Evolutionary conservation across 2,113 vertebrate species (phyloP).

Genomic region (Campylomormyrus tamandua): DNA sequence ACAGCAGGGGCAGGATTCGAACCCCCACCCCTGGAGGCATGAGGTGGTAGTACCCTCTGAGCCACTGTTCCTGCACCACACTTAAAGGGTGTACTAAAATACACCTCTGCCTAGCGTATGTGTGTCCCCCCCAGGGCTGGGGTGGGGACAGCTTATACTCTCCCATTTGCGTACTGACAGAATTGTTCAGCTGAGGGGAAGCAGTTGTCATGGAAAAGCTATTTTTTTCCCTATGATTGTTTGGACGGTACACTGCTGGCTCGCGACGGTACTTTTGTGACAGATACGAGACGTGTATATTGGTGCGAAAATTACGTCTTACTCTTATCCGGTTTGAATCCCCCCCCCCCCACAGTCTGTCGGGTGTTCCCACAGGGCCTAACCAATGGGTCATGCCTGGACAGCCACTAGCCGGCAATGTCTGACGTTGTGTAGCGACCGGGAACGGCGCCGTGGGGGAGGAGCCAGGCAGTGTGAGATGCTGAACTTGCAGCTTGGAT

Average conservation of each 20-base stretch:
- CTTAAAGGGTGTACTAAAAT: not conserved
- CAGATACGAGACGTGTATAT: not conserved
- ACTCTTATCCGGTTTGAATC: not conserved
- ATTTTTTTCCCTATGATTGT: not conserved
- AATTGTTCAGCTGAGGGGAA: not conserved
- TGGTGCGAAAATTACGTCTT: not conserved
- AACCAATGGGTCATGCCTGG: not conserved
- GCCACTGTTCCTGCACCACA: not conserved
- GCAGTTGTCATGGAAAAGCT: not conserved
- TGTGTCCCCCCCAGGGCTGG: not conserved
- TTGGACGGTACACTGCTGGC: not conserved
- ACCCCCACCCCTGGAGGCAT: not conserved
- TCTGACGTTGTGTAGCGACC: not conserved
- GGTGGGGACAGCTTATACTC: not conserved
- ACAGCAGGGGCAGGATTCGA: not conserved
- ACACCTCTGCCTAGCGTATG: not conserved
- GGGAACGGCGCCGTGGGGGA: not conserved
- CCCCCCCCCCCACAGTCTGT: not conserved
- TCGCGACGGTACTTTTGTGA: not conserved
- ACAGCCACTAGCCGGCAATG: not conserved
- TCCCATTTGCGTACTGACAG: not conserved
- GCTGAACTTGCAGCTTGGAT: not conserved
- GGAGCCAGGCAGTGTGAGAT: not conserved
- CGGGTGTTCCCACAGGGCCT: not conserved
- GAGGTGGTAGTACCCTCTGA: not conserved